phyloP scores from a whole-genome alignment of 2,888 invertebrate genomes.

The Empis stercorea region DNA sequence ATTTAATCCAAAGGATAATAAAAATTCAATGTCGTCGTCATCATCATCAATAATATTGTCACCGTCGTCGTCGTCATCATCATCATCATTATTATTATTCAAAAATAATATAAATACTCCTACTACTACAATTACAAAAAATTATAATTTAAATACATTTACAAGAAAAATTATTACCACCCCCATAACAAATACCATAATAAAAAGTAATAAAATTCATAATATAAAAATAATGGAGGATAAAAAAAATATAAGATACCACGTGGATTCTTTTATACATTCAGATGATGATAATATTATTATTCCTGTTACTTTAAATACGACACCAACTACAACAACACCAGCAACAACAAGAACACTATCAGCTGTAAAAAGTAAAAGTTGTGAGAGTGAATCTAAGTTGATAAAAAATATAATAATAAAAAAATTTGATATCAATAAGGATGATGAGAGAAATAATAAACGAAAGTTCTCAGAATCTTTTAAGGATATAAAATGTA shows the following conservation, averaged over 20 bases:
- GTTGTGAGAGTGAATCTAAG: slow-evolving; percentile 3
- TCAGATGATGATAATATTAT: neutral
- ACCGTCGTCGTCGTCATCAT: too few species aligned
- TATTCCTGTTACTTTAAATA: neutral
- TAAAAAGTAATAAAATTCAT: neutral
- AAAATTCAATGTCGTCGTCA: too few species aligned
- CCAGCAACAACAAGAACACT: neutral
- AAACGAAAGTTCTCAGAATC: slow-evolving; percentile 6
- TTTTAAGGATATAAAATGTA: neutral
- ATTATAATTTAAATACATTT: too few species aligned
- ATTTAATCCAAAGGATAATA: too few species aligned
- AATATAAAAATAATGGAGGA: neutral
- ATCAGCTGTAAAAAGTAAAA: slow-evolving; percentile 4
- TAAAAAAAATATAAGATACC: neutral
- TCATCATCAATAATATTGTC: too few species aligned
- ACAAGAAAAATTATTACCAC: neutral
- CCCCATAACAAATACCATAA: neutral
- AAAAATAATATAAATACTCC: too few species aligned
- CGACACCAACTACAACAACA: neutral
- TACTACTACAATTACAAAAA: too few species aligned
- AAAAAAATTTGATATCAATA: too few species aligned
- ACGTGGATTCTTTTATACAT: neutral
- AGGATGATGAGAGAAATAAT: neutral
- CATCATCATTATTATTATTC: too few species aligned
- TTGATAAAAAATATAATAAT: too few species aligned